phyloP scores from a whole-genome alignment of 2,797 vertebrate species.

The Gadopsis bispinosus region DNA sequence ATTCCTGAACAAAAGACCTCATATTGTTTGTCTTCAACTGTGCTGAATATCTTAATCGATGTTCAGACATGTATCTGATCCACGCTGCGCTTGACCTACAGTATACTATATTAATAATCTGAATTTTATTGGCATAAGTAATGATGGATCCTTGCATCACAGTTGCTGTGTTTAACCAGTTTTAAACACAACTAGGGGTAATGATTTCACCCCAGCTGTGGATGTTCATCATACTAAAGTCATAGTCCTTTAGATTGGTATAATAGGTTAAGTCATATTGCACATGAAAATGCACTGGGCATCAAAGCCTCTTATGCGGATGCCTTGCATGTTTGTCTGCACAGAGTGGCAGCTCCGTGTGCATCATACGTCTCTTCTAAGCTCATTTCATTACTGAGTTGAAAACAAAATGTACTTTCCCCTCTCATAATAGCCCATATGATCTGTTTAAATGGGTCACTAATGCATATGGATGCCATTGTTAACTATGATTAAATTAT shows the following conservation, averaged over 20 bases:
- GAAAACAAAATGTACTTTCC: slow-evolving; percentile 30
- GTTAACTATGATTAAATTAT: slow-evolving; percentile 17
- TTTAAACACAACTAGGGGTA: slow-evolving; percentile 49
- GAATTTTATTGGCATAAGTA: slow-evolving; percentile 53
- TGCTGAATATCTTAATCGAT: slow-evolving; percentile 20
- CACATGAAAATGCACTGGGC: slow-evolving; percentile 21
- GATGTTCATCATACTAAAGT: slow-evolving; percentile 29
- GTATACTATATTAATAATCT: slow-evolving; percentile 45
- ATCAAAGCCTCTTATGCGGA: slow-evolving; percentile 56
- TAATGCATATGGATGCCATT: background rate
- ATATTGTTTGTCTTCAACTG: slow-evolving; percentile 1
- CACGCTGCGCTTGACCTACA: background rate
- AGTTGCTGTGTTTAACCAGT: slow-evolving; percentile 51
- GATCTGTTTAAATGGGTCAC: slow-evolving; percentile 5
- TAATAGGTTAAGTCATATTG: slow-evolving; percentile 45
- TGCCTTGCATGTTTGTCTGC: slow-evolving; percentile 23
- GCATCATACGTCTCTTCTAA: slow-evolving; percentile 35
- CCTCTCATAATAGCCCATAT: slow-evolving; percentile 8
- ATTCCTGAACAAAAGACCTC: slow-evolving; percentile 20
- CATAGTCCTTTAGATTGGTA: slow-evolving; percentile 35
- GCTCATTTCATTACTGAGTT: slow-evolving; percentile 33
- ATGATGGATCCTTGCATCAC: slow-evolving; percentile 43
- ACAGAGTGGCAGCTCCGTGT: slow-evolving; percentile 26
- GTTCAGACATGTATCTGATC: slow-evolving; percentile 27
- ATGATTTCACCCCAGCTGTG: slow-evolving; percentile 34